These are phyloP conservation scores for Conus betulinus DNA, from an alignment of 1,140 invertebrate genomes.

Conservation along the genomic window DNA sequence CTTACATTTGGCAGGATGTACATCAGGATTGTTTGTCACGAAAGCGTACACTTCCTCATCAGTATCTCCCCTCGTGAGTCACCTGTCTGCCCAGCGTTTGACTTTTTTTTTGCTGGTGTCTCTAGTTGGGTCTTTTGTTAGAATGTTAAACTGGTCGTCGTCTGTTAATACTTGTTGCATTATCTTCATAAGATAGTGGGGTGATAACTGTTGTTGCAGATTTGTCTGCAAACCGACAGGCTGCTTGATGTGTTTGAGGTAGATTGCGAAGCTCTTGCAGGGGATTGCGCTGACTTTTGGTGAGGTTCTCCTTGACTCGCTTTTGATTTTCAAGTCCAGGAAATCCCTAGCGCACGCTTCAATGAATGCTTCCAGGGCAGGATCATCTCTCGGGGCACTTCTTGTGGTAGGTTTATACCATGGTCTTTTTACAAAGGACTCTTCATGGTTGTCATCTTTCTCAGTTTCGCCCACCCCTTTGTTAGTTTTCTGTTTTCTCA, in stretches of 20 bases:
- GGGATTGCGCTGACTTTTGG: background rate
- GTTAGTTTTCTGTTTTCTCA: background rate
- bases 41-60: background rate
- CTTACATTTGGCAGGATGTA: background rate
- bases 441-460: background rate
- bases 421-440: background rate
- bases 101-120: background rate
- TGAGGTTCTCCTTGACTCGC: background rate
- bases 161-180: background rate
- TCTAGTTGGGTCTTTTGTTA: background rate
- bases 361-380: background rate
- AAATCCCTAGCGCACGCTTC: background rate
- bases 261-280: background rate
- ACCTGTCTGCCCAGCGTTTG: background rate
- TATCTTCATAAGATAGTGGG: background rate
- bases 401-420: background rate
- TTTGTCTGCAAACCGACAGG: conserved; percentile 11
- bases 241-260: background rate
- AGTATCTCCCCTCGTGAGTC: background rate
- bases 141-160: background rate
- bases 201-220: background rate
- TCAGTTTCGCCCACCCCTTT: background rate
- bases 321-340: background rate
- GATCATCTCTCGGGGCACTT: background rate
- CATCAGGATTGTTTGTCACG: background rate